Base-by-base conservation (phyloP, 1,140 invertebrate species). In the Drosophila mayri region DNA sequence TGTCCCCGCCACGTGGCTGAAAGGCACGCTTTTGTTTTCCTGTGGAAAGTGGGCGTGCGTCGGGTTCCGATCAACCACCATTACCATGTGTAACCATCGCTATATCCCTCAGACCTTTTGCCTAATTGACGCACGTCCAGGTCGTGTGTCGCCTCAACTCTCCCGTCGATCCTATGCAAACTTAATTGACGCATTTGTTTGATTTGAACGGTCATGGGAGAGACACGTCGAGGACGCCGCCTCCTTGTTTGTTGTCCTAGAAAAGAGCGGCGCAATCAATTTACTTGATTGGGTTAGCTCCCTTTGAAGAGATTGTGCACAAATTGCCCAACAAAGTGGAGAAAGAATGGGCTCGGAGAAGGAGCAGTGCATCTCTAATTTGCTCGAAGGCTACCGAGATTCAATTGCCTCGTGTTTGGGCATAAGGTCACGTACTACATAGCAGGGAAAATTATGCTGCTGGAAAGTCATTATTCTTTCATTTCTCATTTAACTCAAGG, bases 151-250 rank as follows among this genome's bases (percentile, higher is more conserved):
- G 82, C 74, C 54, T 63, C 64, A 52, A 54, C 52, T 71, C 28
- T 71, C 28, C 60, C 16, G 12, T 3, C 10, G 28, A 10, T 32
- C 57, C 61, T 84, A 77, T 80, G 44, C 73, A 74, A 90, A 84
- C 80, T 84, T 88, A 88, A 88, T 88, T 88, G 84, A 70, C 41
- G 65, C 84, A 90, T 90, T 88, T 90, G 85, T 88, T 80, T 74
- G 76, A 83, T 83, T 68, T 35, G 58, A 46, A 58, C 46, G 74
- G 74, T 66, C 61, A 80, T 85, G 67, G 76, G 63, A 72, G 46
- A 25, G 38, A 14, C 18, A 22, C 49, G n/a, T n/a, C 46, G 14
- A 9, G 8, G 22, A 16, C 10, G 16, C 35, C 37, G 41, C 54
- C 58, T 61, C 40, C 37, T 41, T 49, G 44, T 25, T 41, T 25